phyloP scores from a whole-genome alignment of 2,797 vertebrate genomes.

The Hippoglossus hippoglossus region DNA sequence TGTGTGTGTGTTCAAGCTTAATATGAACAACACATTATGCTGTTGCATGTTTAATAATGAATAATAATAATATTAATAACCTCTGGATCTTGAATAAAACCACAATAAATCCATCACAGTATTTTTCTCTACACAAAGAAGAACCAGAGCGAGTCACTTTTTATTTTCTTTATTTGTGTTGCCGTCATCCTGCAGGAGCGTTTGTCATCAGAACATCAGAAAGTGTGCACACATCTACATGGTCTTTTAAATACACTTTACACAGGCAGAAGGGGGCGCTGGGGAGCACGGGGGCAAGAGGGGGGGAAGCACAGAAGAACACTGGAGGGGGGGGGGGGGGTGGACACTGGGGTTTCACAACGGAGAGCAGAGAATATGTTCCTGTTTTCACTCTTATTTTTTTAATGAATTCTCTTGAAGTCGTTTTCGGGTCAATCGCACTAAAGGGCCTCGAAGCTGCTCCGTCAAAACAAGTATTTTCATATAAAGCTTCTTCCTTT shows the following conservation, averaged over 20 bases:
- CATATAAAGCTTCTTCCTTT: slow-evolving; percentile 63
- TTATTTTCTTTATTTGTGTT: slow-evolving; percentile 83
- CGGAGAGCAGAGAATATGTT: slow-evolving; percentile 90
- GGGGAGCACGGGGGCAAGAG: slow-evolving; percentile 27
- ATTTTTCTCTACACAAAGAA: too few species aligned
- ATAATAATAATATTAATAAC: too few species aligned
- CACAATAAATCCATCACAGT: too few species aligned
- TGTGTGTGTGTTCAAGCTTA: too few species aligned
- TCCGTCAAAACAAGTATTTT: slow-evolving; percentile 66
- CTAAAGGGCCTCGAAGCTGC: slow-evolving; percentile 43
- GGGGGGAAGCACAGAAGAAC: slow-evolving; percentile 89
- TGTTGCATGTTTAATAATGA: too few species aligned
- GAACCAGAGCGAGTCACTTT: slow-evolving; percentile 34
- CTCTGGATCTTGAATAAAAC: too few species aligned
- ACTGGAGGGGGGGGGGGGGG: slow-evolving; percentile 61
- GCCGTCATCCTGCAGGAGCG: slow-evolving; percentile 84
- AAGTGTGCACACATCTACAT: slow-evolving; percentile 91
- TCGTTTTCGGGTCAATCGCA: slow-evolving; percentile 44
- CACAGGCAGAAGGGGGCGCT: slow-evolving; percentile 75
- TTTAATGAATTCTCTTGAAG: slow-evolving; percentile 76
- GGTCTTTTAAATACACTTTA: slow-evolving; percentile 91
- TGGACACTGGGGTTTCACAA: slow-evolving; percentile 79
- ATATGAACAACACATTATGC: too few species aligned
- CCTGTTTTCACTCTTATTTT: slow-evolving; percentile 51
- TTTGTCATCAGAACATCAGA: slow-evolving; percentile 87